Percentiles rank a stretch among this genome's conserved stretches.
These are phyloP conservation scores for Gobius niger DNA, from an alignment of 2,113 vertebrate species.

Conservation along the genomic window DNA sequence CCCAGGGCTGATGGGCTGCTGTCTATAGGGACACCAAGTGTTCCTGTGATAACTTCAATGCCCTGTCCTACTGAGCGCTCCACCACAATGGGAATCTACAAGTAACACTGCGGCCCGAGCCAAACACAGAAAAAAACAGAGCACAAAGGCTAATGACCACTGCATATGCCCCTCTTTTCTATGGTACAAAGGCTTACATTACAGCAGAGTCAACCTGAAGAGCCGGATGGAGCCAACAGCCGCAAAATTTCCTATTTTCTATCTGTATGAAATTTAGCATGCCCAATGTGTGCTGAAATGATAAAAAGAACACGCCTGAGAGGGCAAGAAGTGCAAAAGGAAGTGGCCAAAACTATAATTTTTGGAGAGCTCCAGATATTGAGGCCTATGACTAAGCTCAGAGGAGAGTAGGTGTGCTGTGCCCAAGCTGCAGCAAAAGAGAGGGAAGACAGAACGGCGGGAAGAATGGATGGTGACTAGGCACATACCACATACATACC, in stretches of 20 bases:
- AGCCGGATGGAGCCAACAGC: constrained; percentile 2
- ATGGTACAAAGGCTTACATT: constrained; percentile 16
- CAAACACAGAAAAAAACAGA: constrained; percentile 29
- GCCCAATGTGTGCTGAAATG: constrained; percentile 30
- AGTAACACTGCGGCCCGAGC: constrained; percentile 42
- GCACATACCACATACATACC: constrained; percentile 41
- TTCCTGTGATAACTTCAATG: constrained; percentile 29
- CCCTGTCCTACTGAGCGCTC: constrained; percentile 23
- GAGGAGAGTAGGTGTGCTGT: constrained; percentile 75
- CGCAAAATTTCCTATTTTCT: constrained; percentile 27
- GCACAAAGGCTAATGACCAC: constrained; percentile 28
- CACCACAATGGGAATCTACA: constrained; percentile 53
- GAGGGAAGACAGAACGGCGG: constrained; percentile 44
- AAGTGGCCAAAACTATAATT: constrained; percentile 64
- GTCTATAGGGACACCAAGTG: constrained; percentile 34
- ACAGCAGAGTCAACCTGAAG: constrained; percentile 26
- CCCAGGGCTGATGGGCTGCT: constrained; percentile 24
- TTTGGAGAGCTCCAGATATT: constrained; percentile 61
- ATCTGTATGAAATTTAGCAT: constrained; percentile 29
- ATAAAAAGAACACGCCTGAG: constrained; percentile 31
- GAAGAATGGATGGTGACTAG: constrained; percentile 44
- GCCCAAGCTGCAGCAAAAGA: constrained; percentile 63
- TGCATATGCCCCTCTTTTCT: constrained; percentile 18
- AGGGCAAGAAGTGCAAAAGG: constrained; percentile 47
- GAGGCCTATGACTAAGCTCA: constrained; percentile 76